Evolutionary conservation across 2,797 vertebrate genomes (phyloP).

Genomic region (Schizopygopsis malacanthus): DNA sequence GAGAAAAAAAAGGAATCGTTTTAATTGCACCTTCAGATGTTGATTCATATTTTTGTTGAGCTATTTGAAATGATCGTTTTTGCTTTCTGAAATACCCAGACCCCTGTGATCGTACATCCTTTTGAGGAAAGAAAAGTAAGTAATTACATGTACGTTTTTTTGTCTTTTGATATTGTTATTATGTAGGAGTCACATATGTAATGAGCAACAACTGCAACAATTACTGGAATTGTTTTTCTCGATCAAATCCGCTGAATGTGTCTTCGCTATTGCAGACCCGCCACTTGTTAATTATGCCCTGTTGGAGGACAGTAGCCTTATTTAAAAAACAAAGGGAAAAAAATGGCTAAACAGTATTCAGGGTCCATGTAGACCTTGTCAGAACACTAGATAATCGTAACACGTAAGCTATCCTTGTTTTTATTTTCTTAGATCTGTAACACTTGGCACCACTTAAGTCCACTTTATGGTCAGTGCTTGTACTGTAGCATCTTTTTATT

Average conservation of each 20-base stretch:
- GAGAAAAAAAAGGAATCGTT: slow-evolving; percentile 62
- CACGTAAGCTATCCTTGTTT: slow-evolving; percentile 64
- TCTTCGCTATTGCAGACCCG: slow-evolving; percentile 9
- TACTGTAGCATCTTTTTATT: slow-evolving; percentile 57
- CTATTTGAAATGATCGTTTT: slow-evolving; percentile 57
- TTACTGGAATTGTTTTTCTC: slow-evolving; percentile 9
- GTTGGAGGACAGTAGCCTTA: slow-evolving; percentile 44
- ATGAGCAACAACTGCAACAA: slow-evolving; percentile 12
- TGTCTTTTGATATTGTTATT: background rate
- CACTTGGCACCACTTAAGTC: slow-evolving; percentile 42
- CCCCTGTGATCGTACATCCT: slow-evolving; percentile 5
- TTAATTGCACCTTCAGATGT: slow-evolving; percentile 69
- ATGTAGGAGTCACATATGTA: slow-evolving; percentile 1
- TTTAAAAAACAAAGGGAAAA: slow-evolving; percentile 45
- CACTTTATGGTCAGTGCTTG: slow-evolving; percentile 51
- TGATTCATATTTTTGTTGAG: slow-evolving; percentile 54
- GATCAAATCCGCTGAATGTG: background rate
- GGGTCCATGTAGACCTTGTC: slow-evolving; percentile 60
- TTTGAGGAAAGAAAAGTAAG: slow-evolving; percentile 6
- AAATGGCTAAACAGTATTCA: slow-evolving; percentile 70
- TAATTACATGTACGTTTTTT: background rate
- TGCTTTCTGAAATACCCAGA: slow-evolving; percentile 2
- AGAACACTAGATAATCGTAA: slow-evolving; percentile 73
- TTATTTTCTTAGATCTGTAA: slow-evolving; percentile 61
- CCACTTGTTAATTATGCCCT: slow-evolving; percentile 22